Evolutionary conservation across 2,113 vertebrate species (phyloP).

Genomic region (Ginglymostoma cirratum): DNA sequence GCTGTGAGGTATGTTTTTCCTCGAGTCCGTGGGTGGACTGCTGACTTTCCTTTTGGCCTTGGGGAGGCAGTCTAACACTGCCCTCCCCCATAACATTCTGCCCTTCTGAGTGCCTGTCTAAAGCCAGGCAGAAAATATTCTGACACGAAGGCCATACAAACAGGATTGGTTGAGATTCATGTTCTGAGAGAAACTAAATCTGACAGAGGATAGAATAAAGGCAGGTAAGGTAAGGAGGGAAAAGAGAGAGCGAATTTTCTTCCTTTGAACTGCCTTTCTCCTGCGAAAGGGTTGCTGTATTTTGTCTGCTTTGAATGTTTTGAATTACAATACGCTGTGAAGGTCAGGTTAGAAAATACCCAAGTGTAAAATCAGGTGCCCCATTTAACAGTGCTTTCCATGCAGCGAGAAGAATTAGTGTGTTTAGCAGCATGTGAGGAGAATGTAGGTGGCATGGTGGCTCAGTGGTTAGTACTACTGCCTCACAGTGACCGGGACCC

Average conservation of each 20-base stretch:
- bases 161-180: background rate
- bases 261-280: background rate
- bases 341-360: background rate
- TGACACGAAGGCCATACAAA: background rate
- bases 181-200: background rate
- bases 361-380: background rate
- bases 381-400: background rate
- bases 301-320: background rate
- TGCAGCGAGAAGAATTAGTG: background rate
- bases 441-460: background rate
- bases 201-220: background rate
- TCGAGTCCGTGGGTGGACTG: no score
- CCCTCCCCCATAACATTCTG: no score
- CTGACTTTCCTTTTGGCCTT: no score
- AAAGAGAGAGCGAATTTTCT: background rate
- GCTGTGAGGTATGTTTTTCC: no score
- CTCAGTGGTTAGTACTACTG: no score
- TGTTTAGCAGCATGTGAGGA: background rate
- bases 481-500: no score
- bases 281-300: background rate
- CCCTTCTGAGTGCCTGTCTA: background rate
- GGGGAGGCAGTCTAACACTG: no score
- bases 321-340: background rate
- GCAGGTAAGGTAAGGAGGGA: background rate
- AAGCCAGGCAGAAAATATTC: background rate